A percentile compares a stretch with the other conserved stretches of the same genome.
Conservation (phyloP, 2,797 vertebrate species). For the Antennarius maculatus region DNA sequence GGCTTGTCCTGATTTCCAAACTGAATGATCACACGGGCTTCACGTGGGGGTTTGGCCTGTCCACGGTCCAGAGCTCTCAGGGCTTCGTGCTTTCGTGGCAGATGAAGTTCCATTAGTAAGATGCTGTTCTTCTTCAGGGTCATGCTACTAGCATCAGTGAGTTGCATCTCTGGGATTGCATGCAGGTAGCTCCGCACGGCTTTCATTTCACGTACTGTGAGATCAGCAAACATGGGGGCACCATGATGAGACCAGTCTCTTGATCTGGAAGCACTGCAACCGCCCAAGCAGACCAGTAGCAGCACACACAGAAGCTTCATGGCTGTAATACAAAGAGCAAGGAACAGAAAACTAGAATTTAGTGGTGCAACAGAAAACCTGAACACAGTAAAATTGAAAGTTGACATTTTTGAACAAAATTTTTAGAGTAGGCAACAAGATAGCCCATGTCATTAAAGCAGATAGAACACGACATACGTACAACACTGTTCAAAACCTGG, state of each 20-base stretch:
- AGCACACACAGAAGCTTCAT: slow-evolving; percentile 75
- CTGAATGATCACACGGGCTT: slow-evolving; percentile 87
- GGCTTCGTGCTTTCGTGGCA: slow-evolving; percentile 86
- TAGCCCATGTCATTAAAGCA: too few relatives aligned
- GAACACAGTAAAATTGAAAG: too few relatives aligned
- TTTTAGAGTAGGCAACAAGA: too few relatives aligned
- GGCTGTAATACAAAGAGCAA: slow-evolving; percentile 32
- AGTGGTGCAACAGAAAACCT: too few relatives aligned
- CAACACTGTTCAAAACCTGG: too few relatives aligned
- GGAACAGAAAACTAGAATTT: neutral
- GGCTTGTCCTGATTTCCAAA: slow-evolving; percentile 84
- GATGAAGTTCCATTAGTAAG: slow-evolving; percentile 88
- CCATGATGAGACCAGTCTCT: slow-evolving; percentile 82
- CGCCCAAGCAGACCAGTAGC: slow-evolving; percentile 53
- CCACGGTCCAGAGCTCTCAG: slow-evolving; percentile 83
- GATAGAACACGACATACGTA: too few relatives aligned
- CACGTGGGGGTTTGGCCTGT: slow-evolving; percentile 78
- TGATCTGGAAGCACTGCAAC: slow-evolving; percentile 43
- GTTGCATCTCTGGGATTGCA: slow-evolving; percentile 77
- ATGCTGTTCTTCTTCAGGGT: slow-evolving; percentile 87
- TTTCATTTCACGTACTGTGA: slow-evolving; percentile 82
- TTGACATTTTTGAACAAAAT: too few relatives aligned
- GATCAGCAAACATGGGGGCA: slow-evolving; percentile 86
- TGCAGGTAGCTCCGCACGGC: slow-evolving; percentile 84
- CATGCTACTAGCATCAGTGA: slow-evolving; percentile 56